Conservation (phyloP, 2,797 vertebrate species). For the Ispidina picta region DNA sequence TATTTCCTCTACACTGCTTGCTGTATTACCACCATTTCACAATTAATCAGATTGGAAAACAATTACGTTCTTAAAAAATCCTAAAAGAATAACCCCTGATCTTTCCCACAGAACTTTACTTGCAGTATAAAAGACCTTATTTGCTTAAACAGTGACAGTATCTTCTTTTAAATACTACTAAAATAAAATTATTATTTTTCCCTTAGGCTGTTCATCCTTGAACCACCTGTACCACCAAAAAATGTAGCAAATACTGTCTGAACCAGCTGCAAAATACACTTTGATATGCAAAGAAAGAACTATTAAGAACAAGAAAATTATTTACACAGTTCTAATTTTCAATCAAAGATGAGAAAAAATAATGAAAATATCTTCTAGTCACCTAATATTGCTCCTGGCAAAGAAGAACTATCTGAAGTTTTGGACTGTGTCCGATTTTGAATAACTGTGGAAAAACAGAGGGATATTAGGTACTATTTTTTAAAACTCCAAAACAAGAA, state of each 20-base stretch:
- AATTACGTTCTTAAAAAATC: not conserved
- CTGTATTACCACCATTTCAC: not conserved
- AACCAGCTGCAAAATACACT: not conserved
- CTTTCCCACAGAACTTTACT: not conserved
- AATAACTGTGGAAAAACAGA: slow-evolving; percentile 76
- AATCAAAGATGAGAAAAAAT: not conserved
- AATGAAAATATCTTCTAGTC: slow-evolving; percentile 16
- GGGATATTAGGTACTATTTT: not conserved
- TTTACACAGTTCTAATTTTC: not conserved
- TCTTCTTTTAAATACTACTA: not conserved
- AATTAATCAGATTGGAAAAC: not conserved
- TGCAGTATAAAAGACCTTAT: not conserved
- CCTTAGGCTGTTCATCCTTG: not conserved
- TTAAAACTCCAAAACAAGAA: not conserved
- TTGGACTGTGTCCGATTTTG: slow-evolving; percentile 76
- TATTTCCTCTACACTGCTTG: not conserved
- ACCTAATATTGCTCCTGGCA: slow-evolving; percentile 80
- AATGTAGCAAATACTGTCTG: not conserved
- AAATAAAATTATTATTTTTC: not conserved
- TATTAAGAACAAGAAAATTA: not conserved
- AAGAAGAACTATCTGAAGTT: slow-evolving; percentile 67
- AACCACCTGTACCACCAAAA: not conserved
- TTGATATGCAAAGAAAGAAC: not conserved
- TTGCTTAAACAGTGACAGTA: not conserved
- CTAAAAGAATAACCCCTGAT: not conserved